Conservation (phyloP, 2,113 vertebrate genomes). For the Pituophis catenifer region DNA sequence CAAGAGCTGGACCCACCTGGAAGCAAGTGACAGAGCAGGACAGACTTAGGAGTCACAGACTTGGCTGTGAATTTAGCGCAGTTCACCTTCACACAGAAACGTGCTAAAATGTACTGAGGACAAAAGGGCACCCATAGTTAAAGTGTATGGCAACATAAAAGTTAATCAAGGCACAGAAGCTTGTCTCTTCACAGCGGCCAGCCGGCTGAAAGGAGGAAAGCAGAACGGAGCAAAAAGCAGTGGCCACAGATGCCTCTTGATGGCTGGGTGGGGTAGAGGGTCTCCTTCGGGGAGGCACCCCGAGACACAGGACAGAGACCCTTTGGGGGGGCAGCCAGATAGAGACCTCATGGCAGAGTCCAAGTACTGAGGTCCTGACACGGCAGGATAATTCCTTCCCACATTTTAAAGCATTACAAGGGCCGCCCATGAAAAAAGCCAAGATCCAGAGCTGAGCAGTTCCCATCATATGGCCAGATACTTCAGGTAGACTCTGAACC, state of each 20-base stretch:
- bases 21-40: background rate
- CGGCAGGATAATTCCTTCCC: background rate
- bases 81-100: background rate
- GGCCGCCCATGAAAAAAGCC: background rate
- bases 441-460: background rate
- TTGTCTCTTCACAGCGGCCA: background rate
- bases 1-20: background rate
- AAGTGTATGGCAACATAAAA: background rate
- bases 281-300: background rate
- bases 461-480: background rate
- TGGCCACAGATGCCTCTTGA: background rate
- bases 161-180: background rate
- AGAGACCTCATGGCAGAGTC: background rate
- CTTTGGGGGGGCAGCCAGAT: background rate
- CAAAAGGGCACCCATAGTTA: background rate
- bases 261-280: background rate
- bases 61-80: background rate
- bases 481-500: background rate
- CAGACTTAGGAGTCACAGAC: background rate
- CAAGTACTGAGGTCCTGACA: background rate
- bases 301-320: background rate
- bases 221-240: background rate
- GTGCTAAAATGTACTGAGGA: background rate
- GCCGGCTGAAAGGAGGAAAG: background rate
- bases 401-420: background rate